phyloP scores from a whole-genome alignment of 2,113 vertebrate species.

The Alligator mississippiensis region DNA sequence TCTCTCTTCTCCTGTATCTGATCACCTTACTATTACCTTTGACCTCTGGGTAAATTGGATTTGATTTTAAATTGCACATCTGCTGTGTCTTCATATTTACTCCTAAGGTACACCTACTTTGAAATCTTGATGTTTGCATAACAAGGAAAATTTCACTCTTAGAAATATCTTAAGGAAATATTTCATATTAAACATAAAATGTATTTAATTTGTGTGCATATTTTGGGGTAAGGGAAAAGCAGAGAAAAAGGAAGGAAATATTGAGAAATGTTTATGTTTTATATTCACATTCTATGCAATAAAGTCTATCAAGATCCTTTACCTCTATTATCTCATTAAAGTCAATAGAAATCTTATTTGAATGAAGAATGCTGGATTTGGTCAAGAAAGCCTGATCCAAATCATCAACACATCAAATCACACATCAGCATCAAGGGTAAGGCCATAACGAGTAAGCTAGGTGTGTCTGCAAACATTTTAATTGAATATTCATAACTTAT shows the following conservation, averaged over 20 bases:
- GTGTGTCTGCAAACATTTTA: neutral
- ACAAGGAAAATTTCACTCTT: neutral
- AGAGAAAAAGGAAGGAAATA: neutral
- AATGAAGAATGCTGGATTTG: neutral
- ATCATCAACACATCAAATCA: neutral
- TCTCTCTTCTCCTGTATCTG: conserved; percentile 10
- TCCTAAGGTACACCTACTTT: neutral
- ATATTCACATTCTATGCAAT: neutral
- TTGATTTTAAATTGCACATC: conserved; percentile 51
- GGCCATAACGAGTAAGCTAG: neutral
- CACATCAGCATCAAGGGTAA: neutral
- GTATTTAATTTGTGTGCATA: neutral
- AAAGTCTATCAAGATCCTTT: neutral
- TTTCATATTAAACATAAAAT: neutral
- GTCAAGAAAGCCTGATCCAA: neutral
- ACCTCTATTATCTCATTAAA: neutral
- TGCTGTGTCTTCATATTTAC: conserved; percentile 17
- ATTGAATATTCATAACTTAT: neutral
- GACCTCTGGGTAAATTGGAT: conserved; percentile 55
- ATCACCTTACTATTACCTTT: conserved; percentile 14
- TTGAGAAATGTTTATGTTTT: neutral
- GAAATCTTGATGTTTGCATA: neutral
- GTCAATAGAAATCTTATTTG: neutral
- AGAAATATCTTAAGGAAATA: neutral
- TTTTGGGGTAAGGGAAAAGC: conserved; percentile 34